Percentiles rank a stretch among this genome's conserved stretches.
Evolutionary conservation across 1,140 invertebrate genomes (phyloP).

Genomic region (Aphis craccivora): DNA sequence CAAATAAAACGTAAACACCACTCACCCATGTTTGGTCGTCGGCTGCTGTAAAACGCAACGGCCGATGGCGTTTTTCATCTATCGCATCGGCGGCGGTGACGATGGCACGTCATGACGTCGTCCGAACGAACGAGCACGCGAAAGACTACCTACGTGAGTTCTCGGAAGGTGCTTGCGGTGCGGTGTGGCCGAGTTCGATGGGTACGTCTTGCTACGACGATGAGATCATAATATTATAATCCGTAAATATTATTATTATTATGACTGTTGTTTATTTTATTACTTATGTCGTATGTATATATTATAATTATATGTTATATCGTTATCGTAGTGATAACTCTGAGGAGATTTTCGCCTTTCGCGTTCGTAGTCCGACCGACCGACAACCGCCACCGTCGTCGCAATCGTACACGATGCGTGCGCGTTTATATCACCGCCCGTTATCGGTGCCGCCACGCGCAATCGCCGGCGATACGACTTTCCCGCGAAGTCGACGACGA

Average conservation of each 20-base stretch:
- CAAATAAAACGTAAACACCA: background rate
- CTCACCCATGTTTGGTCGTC: conserved; percentile 43
- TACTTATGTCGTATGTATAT: background rate
- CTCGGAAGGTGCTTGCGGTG: background rate
- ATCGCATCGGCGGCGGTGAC: background rate
- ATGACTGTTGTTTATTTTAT: background rate
- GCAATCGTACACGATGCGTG: too few species aligned
- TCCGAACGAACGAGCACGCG: background rate
- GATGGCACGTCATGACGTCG: conserved; percentile 22
- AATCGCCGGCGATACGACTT: background rate
- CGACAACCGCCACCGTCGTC: too few species aligned
- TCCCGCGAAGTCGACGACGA: background rate
- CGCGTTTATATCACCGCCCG: background rate
- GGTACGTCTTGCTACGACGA: background rate
- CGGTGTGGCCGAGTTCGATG: background rate
- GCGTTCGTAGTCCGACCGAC: background rate
- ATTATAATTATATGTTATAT: background rate
- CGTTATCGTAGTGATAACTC: background rate
- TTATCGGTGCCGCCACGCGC: background rate
- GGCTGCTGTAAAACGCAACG: background rate
- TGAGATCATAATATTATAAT: conserved; percentile 32
- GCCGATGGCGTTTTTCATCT: conserved; percentile 32
- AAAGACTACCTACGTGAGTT: background rate
- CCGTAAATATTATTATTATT: conserved; percentile 4
- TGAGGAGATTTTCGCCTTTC: background rate